Evolutionary conservation across 2,888 invertebrate species (phyloP).

Genomic region (Teinopalpus imperialis): DNA sequence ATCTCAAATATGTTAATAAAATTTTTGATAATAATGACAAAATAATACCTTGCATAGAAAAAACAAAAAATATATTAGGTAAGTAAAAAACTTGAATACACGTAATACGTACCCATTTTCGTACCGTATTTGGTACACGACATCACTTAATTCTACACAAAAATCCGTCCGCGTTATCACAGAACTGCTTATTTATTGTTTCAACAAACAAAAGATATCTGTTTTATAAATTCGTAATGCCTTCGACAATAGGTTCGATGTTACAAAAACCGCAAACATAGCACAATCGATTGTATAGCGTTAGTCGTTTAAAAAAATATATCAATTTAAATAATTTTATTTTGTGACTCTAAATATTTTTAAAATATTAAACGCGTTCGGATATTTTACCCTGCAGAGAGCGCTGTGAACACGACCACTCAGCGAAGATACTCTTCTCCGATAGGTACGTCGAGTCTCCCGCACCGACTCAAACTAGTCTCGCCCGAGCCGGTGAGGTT

Average conservation of each 20-base stretch:
- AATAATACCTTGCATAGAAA: too few relatives aligned
- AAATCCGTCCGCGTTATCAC: conserved; percentile 29
- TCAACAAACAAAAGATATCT: conserved; percentile 34
- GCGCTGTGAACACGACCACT: conserved; percentile 29
- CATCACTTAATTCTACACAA: conserved; percentile 30
- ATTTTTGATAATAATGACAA: too few relatives aligned
- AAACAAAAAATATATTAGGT: not conserved
- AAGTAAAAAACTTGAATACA: conserved; percentile 13
- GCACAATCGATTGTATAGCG: conserved; percentile 10
- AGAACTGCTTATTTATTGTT: conserved; percentile 27
- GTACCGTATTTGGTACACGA: conserved; percentile 27
- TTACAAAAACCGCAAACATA: conserved; percentile 29
- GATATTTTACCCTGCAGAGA: conserved; percentile 31
- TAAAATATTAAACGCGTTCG: conserved; percentile 31
- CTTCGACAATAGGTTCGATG: conserved; percentile 30
- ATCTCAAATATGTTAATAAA: too few relatives aligned
- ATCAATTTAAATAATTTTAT: conserved; percentile 5
- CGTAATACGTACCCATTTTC: conserved; percentile 31
- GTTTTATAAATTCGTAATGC: conserved; percentile 31
- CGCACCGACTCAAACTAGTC: conserved; percentile 32
- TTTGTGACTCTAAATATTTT: conserved; percentile 26
- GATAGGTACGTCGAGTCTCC: conserved; percentile 31
- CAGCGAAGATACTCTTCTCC: conserved; percentile 34
- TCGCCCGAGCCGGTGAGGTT: conserved; percentile 26
- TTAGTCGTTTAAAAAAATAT: conserved; percentile 13